Evolutionary conservation across 2,888 invertebrate species (phyloP).

Genomic region (Lasioglossum zephyrum): DNA sequence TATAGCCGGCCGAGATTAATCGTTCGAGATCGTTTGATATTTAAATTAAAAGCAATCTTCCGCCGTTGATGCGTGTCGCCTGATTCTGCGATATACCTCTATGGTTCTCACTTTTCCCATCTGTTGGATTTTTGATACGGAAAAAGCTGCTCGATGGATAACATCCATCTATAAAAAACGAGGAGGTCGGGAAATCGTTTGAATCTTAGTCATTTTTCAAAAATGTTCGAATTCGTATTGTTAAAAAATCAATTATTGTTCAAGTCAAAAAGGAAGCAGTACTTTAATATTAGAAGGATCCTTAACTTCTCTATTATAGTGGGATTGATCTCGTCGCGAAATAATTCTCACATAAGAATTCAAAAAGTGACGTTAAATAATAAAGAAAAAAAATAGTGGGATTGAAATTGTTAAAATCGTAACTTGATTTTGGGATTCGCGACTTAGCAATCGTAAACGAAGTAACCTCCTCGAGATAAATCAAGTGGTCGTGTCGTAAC

Average conservation of each 20-base stretch:
- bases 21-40: conserved; percentile 67
- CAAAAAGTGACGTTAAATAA: too few species aligned
- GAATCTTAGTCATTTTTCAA: neutral
- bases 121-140: neutral
- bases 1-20: conserved; percentile 69
- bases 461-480: neutral
- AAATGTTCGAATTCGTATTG: neutral
- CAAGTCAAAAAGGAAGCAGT: neutral
- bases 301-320: neutral
- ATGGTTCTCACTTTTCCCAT: neutral
- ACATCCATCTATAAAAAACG: neutral
- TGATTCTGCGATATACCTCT: conserved; percentile 5
- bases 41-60: conserved; percentile 72
- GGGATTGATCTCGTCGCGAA: too few species aligned
- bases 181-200: neutral
- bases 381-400: too few species aligned
- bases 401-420: neutral
- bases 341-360: too few species aligned
- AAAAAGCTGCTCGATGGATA: neutral
- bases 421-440: neutral
- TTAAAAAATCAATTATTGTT: neutral
- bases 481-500: neutral
- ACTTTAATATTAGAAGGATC: neutral
- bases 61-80: conserved; percentile 40
- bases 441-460: neutral